Percentiles rank a stretch among this genome's conserved stretches.
Conservation (phyloP, 2,113 vertebrate genomes). For the Amphiprion percula region DNA sequence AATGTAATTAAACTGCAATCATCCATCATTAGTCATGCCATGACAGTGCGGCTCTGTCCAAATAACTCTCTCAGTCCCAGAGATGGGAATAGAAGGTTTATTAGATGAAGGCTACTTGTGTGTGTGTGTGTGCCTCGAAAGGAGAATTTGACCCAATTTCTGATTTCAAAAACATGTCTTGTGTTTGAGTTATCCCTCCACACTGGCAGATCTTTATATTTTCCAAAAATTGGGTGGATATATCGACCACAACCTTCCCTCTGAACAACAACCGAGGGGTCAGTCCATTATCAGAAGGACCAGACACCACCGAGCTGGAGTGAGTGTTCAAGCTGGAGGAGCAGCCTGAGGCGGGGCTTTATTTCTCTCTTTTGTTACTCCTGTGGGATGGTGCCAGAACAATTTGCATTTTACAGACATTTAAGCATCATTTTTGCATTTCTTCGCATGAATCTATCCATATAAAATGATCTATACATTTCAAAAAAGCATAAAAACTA, state of each 20-base stretch:
- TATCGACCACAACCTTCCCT: background rate
- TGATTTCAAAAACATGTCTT: background rate
- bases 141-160: background rate
- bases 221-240: background rate
- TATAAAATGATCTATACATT: background rate
- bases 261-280: background rate
- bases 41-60: conserved; percentile 54
- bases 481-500: background rate
- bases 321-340: background rate
- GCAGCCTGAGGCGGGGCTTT: background rate
- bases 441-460: background rate
- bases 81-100: conserved; percentile 24
- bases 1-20: conserved; percentile 76
- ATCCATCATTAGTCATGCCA: conserved; percentile 75
- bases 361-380: background rate
- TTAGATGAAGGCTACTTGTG: background rate
- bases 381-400: background rate
- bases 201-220: background rate
- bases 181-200: background rate
- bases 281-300: background rate
- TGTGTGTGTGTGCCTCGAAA: background rate
- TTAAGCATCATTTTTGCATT: conserved; percentile 5
- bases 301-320: background rate
- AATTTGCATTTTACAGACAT: background rate
- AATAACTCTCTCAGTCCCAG: conserved; percentile 38